Conservation (phyloP, 1,140 invertebrate genomes). For the Episyrphus balteatus region DNA sequence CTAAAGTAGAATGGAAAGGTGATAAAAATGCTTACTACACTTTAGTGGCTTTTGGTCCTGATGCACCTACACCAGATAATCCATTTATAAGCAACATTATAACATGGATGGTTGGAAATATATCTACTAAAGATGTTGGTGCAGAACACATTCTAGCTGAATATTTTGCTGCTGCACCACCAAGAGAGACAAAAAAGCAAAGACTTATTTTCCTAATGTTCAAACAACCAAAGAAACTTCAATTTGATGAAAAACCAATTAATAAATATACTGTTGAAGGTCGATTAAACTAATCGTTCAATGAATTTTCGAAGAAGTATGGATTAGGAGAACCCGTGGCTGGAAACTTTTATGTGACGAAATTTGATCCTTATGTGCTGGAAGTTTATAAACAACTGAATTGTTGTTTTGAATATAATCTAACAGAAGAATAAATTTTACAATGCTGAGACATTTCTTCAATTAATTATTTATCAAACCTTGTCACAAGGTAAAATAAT, state of each 20-base stretch:
- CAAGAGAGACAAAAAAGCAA: constrained; percentile 74
- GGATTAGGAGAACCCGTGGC: no score
- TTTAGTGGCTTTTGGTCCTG: constrained; percentile 50
- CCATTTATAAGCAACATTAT: constrained; percentile 77
- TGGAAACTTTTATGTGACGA: no score
- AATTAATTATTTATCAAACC: no score
- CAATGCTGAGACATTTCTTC: no score
- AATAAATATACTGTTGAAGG: no score
- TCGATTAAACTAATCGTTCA: no score
- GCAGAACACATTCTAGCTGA: constrained; percentile 67
- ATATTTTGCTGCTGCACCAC: constrained; percentile 80
- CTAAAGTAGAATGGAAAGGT: constrained; percentile 52
- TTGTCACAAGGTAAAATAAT: no score
- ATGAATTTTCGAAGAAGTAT: no score
- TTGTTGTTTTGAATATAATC: no score
- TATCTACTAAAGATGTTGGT: constrained; percentile 62
- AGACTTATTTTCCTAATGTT: constrained; percentile 83
- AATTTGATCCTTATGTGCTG: no score
- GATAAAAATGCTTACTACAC: constrained; percentile 56
- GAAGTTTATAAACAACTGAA: no score
- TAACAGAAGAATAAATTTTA: no score
- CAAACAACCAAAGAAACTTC: constrained; percentile 52
- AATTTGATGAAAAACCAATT: constrained; percentile 18
- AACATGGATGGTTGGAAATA: constrained; percentile 87
- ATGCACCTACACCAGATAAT: constrained; percentile 56